Evolutionary conservation across 2,797 vertebrate genomes (phyloP).

Genomic region (Aplochiton taeniatus): DNA sequence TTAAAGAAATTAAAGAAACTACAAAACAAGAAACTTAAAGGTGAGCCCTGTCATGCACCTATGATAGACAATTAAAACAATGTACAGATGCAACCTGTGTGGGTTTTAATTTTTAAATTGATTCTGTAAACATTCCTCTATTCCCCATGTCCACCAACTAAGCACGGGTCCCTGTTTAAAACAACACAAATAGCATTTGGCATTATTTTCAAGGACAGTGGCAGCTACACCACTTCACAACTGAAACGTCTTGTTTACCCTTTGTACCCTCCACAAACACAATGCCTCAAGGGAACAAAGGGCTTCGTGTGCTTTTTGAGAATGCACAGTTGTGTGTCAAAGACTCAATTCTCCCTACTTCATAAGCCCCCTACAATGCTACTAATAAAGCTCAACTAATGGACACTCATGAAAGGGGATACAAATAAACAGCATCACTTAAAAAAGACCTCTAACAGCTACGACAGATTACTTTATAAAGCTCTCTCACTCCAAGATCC

Average conservation of each 20-base stretch:
- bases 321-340: neutral
- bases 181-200: conserved; percentile 25
- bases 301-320: neutral
- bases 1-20: too few species aligned
- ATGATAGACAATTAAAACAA: too few species aligned
- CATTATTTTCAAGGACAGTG: conserved; percentile 44
- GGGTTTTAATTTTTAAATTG: conserved; percentile 10
- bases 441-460: neutral
- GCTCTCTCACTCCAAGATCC: neutral
- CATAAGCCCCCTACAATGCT: conserved; percentile 32
- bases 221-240: conserved; percentile 51
- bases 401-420: conserved; percentile 20
- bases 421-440: conserved; percentile 11
- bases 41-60: too few species aligned
- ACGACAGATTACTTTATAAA: neutral
- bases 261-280: neutral
- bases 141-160: conserved; percentile 5
- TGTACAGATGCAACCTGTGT: too few species aligned
- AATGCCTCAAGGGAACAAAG: neutral
- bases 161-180: conserved; percentile 34
- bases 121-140: conserved; percentile 17
- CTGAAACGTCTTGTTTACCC: conserved; percentile 24
- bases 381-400: conserved; percentile 33
- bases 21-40: too few species aligned
- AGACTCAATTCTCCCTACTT: conserved; percentile 13